Evolutionary conservation across 2,888 invertebrate genomes (phyloP), one percentile per base, ranked within the genome.

Genomic region (Acanthosepion pharaonis): DNA sequence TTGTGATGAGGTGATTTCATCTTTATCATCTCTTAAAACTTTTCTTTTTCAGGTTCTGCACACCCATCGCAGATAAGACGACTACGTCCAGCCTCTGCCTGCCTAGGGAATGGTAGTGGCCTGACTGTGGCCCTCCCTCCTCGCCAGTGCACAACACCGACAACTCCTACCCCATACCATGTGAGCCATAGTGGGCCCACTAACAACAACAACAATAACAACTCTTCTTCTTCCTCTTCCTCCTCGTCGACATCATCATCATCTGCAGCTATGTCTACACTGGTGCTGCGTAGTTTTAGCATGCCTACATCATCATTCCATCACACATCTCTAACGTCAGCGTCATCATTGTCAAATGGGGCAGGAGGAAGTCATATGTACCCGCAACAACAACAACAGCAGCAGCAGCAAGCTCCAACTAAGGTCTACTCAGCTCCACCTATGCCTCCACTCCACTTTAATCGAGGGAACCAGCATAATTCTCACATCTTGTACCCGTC

Each of bases 281-380:
- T 95, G 93, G 95, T 96, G 94, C 95, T 96, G 48, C 95, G 96
- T 33, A 96, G 96, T 95, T 95, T 96, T 94, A 97, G 97, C 94
- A 96, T 96, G 53, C 96, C 97, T 42, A 95, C 96, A 23, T 95
- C 96, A n/a, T 96, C 96, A 0, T 96, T 96, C 0, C 94, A 95
- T 78, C 95, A 95, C 33, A 95, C 55, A 33, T 78, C 78, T 15
- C 11, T 78, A 78, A n/a, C 15, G 0, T 51, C 95, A 51, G 25
- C 51, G 28, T 93, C 93, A 48, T 93, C 93, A 49, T n/a, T 53
- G 53, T 94, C 42, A 25, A 94, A 28, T n/a, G 64, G 53, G 91
- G 91, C 94, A 33, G 55, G 94, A 51, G 51, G n/a, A 91, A 91
- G 78, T 91, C 33, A 28, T 28, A 25, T 48, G 42, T 59, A 53